Percentiles rank a stretch among this genome's conserved stretches.
These are phyloP conservation scores for Teleopsis dalmanni DNA, from an alignment of 1,140 invertebrate genomes.

Conservation along the genomic window DNA sequence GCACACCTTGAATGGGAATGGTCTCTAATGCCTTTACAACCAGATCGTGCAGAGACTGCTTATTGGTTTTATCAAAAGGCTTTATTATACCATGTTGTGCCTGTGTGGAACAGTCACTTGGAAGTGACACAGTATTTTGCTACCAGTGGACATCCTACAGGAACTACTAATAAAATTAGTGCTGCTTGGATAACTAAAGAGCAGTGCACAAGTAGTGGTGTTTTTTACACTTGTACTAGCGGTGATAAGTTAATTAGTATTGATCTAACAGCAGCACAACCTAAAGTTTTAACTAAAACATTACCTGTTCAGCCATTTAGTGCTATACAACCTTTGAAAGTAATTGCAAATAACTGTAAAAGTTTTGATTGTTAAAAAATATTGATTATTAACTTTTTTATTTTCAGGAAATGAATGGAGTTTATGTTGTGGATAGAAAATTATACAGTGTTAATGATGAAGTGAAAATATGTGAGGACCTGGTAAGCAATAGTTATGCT, in stretches of 20 bases:
- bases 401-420: constrained; percentile 31
- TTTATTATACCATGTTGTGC: constrained; percentile 59
- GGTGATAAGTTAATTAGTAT: constrained; percentile 46
- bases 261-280: constrained; percentile 43
- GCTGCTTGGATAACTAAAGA: constrained; percentile 57
- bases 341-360: background rate
- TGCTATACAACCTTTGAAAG: constrained; percentile 1
- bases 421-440: constrained; percentile 24
- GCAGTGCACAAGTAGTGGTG: constrained; percentile 57
- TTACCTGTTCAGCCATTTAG: background rate
- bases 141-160: constrained; percentile 55
- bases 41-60: constrained; percentile 44
- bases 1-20: constrained; percentile 57
- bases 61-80: constrained; percentile 58
- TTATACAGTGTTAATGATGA: constrained; percentile 30
- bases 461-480: constrained; percentile 18
- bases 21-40: constrained; percentile 49
- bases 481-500: constrained; percentile 21
- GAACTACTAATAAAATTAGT: constrained; percentile 52
- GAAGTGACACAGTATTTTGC: constrained; percentile 62
- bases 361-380: background rate
- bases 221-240: constrained; percentile 54
- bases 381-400: background rate
- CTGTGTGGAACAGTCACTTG: constrained; percentile 56
- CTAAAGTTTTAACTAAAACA: constrained; percentile 20